phyloP scores from a whole-genome alignment of 2,888 invertebrate species.

The Ashinkailepas kermadecensis region DNA sequence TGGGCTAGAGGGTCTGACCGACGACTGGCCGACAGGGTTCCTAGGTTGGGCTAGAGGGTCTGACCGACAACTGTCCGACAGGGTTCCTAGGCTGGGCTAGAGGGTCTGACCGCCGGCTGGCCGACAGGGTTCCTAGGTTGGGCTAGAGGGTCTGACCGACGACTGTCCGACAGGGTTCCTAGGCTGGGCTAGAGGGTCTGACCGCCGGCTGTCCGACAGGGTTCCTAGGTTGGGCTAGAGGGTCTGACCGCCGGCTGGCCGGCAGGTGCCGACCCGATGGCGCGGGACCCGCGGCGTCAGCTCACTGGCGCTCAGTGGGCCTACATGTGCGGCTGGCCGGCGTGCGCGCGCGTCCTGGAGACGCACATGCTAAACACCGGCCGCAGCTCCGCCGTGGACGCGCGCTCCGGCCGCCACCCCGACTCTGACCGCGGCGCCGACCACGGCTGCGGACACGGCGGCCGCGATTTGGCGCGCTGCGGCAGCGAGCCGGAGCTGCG shows the following conservation, averaged over 20 bases:
- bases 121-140: slow-evolving; percentile 44
- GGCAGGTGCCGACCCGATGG: slow-evolving; percentile 59
- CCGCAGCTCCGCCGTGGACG: background rate
- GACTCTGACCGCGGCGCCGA: background rate
- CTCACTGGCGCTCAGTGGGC: slow-evolving; percentile 67
- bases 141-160: too few species aligned
- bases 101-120: too few species aligned
- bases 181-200: too few species aligned
- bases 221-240: too few species aligned
- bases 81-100: slow-evolving; percentile 40
- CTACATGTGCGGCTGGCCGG: slow-evolving; percentile 59
- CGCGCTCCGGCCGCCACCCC: background rate
- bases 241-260: too few species aligned
- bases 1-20: too few species aligned
- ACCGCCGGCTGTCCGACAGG: too few species aligned
- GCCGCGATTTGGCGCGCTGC: too few species aligned
- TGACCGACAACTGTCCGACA: slow-evolving; percentile 37
- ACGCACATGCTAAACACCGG: slow-evolving; percentile 39
- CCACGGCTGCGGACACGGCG: background rate
- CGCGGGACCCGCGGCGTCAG: slow-evolving; percentile 59
- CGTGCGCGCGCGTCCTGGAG: slow-evolving; percentile 61
- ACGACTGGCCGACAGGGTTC: slow-evolving; percentile 44
- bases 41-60: too few species aligned
- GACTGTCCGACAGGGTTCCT: slow-evolving; percentile 44
- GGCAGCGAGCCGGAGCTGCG: background rate